A percentile compares a stretch with the other conserved stretches of the same genome.
Conservation (phyloP, 1,140 invertebrate genomes). For the Magallana gigas region DNA sequence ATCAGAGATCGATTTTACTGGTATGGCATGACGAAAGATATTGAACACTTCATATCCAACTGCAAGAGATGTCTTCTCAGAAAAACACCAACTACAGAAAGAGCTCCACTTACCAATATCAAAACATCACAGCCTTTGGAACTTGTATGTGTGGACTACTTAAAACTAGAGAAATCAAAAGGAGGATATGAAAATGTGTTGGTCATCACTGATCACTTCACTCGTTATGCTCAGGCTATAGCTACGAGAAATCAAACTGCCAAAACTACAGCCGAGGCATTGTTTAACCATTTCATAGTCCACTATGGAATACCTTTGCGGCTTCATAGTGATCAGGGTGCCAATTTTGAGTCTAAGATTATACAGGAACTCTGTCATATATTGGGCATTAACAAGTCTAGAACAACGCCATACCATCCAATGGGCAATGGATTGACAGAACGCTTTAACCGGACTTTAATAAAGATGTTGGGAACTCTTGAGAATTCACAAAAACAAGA, state of each 20-base stretch:
- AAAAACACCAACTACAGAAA: background rate
- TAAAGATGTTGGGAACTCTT: conserved; percentile 47
- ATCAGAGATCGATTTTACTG: background rate
- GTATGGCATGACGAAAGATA: background rate
- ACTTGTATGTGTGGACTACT: conserved; percentile 33
- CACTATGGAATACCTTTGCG: conserved; percentile 47
- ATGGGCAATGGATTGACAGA: conserved; percentile 21
- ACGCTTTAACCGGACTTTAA: background rate
- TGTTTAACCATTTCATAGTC: conserved; percentile 46
- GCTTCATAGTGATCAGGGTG: too few species aligned
- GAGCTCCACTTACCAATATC: background rate
- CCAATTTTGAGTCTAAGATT: conserved; percentile 40
- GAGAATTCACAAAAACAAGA: conserved; percentile 16
- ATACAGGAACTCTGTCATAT: conserved; percentile 42
- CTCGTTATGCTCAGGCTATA: conserved; percentile 35
- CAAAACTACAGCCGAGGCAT: conserved; percentile 51
- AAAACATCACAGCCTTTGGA: conserved; percentile 5
- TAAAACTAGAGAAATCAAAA: conserved; percentile 2
- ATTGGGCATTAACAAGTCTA: conserved; percentile 40
- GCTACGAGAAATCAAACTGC: conserved; percentile 40
- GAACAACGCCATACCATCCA: conserved; percentile 60
- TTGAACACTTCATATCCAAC: background rate
- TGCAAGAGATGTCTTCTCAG: background rate
- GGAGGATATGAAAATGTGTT: conserved; percentile 31
- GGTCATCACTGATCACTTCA: conserved; percentile 47